Conservation (phyloP, 2,888 invertebrate species). For the Diarsia brunnea region DNA sequence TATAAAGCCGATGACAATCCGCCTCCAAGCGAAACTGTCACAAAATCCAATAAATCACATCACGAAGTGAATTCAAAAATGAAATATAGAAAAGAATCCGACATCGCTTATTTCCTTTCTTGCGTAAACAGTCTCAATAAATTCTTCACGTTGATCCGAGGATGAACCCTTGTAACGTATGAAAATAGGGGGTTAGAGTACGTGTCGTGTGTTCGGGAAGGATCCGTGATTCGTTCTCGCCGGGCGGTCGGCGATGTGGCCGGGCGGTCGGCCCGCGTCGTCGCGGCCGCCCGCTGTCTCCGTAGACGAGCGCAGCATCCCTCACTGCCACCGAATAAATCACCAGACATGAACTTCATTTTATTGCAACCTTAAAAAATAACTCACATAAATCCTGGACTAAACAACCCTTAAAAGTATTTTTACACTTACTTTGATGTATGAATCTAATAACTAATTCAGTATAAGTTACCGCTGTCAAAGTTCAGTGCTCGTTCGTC, state of each 20-base stretch:
- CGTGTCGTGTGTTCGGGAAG: constrained; percentile 69
- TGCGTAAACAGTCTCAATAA: constrained; percentile 84
- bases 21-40: constrained; percentile 28
- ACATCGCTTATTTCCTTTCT: constrained; percentile 72
- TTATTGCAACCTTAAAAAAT: constrained; percentile 51
- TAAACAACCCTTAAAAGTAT: constrained; percentile 39
- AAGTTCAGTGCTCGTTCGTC: constrained; percentile 29
- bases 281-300: constrained; percentile 59
- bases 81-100: constrained; percentile 64
- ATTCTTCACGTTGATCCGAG: constrained; percentile 85
- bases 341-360: constrained; percentile 62
- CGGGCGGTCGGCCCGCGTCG: constrained; percentile 34
- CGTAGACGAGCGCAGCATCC: constrained; percentile 68
- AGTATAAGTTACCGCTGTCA: constrained; percentile 33
- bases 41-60: constrained; percentile 48
- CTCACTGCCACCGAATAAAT: constrained; percentile 68
- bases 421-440: constrained; percentile 32
- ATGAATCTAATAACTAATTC: constrained; percentile 43
- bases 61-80: constrained; percentile 60
- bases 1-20: constrained; percentile 23
- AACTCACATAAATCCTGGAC: constrained; percentile 36
- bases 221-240: constrained; percentile 77
- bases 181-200: constrained; percentile 81
- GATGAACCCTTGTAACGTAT: constrained; percentile 84
- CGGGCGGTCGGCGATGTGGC: constrained; percentile 43